Evolutionary conservation across 2,888 invertebrate species (phyloP).

Genomic region (Melipona bicolor): DNA sequence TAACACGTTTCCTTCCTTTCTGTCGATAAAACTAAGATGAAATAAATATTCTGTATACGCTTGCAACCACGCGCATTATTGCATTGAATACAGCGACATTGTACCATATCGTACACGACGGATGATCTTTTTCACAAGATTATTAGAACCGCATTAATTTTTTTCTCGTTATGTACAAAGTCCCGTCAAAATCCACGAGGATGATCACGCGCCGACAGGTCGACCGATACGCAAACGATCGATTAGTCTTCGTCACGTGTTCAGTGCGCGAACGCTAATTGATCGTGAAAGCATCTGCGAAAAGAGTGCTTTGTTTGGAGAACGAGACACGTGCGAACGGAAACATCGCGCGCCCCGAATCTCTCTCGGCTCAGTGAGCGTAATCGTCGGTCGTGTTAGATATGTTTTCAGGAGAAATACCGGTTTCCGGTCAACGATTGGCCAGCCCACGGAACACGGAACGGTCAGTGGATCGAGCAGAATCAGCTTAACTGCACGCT

Average conservation of each 20-base stretch:
- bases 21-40: too few relatives aligned
- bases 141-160: too few relatives aligned
- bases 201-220: neutral
- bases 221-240: neutral
- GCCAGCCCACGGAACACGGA: constrained; percentile 24
- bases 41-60: too few relatives aligned
- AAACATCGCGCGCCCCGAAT: constrained; percentile 25
- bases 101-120: too few relatives aligned
- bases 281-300: constrained; percentile 14
- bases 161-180: too few relatives aligned
- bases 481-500: constrained; percentile 62
- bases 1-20: too few relatives aligned
- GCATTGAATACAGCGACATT: too few relatives aligned
- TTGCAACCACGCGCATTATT: too few relatives aligned
- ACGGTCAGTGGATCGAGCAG: constrained; percentile 48
- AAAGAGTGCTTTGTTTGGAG: constrained; percentile 4
- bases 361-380: constrained; percentile 37
- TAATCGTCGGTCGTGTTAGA: constrained; percentile 54
- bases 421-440: constrained; percentile 60
- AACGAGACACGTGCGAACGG: constrained; percentile 23
- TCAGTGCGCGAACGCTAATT: neutral
- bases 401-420: constrained; percentile 57
- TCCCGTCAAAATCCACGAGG: neutral
- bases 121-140: too few relatives aligned
- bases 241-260: neutral